phyloP scores from a whole-genome alignment of 2,888 invertebrate species.

The Lagria hirta region DNA sequence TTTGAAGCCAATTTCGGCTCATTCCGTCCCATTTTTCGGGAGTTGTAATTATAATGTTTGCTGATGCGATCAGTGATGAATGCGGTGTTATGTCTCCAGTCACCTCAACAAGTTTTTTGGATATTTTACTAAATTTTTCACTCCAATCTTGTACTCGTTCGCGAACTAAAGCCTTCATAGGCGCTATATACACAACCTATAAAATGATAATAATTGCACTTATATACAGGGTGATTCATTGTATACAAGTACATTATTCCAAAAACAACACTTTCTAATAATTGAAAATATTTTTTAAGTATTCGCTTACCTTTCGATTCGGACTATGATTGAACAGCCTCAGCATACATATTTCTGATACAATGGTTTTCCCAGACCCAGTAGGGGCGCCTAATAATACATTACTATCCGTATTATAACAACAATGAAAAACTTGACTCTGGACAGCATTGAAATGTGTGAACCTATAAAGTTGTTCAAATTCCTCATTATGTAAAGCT shows the following conservation, averaged over 20 bases:
- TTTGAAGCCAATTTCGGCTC: conserved; percentile 96
- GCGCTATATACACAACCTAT: conserved; percentile 95
- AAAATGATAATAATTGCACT: too few species aligned
- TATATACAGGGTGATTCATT: conserved; percentile 11
- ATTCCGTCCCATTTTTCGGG: conserved; percentile 99
- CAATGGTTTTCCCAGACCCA: conserved; percentile 96
- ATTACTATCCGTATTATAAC: conserved; percentile 94
- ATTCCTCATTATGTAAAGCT: conserved; percentile 74
- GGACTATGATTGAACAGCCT: conserved; percentile 83
- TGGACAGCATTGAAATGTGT: conserved; percentile 98
- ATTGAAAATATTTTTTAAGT: conserved; percentile 1
- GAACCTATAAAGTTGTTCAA: conserved; percentile 84
- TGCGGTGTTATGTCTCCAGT: conserved; percentile 94
- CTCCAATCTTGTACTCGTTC: conserved; percentile 97
- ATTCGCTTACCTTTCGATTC: conserved; percentile 65
- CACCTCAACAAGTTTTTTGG: conserved; percentile 88
- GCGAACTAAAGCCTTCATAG: conserved; percentile 94
- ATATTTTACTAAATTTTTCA: conserved; percentile 69
- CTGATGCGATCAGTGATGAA: conserved; percentile 75
- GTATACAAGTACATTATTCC: conserved; percentile 4
- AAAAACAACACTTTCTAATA: conserved; percentile 2
- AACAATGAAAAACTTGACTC: conserved; percentile 94
- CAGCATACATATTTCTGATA: conserved; percentile 96
- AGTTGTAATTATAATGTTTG: conserved; percentile 96
- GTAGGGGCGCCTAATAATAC: conserved; percentile 94